Percentiles rank a stretch among this genome's conserved stretches.
Conservation (phyloP, 2,113 vertebrate species). For the Erinaceus europaeus region DNA sequence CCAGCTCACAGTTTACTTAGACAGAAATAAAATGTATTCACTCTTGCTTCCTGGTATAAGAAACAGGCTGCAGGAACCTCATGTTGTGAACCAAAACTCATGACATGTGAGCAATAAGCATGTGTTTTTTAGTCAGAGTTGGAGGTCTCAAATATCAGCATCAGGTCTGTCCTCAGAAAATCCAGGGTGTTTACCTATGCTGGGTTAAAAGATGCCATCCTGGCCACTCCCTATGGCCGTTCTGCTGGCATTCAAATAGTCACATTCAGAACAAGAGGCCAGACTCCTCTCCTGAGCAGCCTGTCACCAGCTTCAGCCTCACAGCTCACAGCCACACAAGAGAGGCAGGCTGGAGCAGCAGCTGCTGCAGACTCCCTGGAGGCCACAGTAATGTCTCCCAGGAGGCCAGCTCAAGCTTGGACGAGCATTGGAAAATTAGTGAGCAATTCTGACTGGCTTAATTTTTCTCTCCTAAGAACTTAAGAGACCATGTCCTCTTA, state of each 20-base stretch:
- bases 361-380: conserved; percentile 56
- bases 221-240: neutral
- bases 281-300: neutral
- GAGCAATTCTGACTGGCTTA: conserved; percentile 56
- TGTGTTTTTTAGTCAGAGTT: neutral
- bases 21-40: neutral
- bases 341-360: conserved; percentile 57
- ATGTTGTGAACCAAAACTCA: neutral
- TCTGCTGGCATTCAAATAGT: neutral
- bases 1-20: neutral
- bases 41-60: neutral
- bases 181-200: too few species aligned
- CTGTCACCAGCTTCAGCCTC: neutral
- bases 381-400: conserved; percentile 44
- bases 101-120: neutral
- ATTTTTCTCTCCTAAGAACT: conserved; percentile 65
- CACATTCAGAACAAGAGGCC: neutral
- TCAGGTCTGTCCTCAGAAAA: neutral
- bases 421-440: conserved; percentile 64
- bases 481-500: conserved; percentile 61
- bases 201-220: neutral
- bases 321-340: neutral
- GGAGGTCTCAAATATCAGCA: neutral
- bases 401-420: conserved; percentile 56
- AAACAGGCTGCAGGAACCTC: neutral